Conservation (phyloP, 2,113 vertebrate species). For the Leptosomus discolor region DNA sequence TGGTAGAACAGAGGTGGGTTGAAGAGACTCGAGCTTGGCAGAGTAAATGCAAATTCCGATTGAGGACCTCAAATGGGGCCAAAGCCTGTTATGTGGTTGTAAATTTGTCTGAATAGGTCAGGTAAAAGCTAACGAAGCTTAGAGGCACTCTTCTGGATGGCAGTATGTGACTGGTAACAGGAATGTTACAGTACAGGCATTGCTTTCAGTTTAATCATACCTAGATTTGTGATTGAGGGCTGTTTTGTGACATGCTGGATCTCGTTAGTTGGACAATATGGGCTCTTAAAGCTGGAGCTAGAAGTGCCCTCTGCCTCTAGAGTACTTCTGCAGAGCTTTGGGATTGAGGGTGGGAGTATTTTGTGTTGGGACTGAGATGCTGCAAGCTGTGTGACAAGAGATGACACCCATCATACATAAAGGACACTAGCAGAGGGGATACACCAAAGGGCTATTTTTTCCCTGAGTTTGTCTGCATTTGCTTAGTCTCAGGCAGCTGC, state of each 20-base stretch:
- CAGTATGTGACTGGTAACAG: not conserved
- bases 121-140: not conserved
- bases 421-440: not conserved
- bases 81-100: not conserved
- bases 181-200: not conserved
- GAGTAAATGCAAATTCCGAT: not conserved
- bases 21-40: fast-evolving
- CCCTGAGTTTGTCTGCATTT: not conserved
- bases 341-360: not conserved
- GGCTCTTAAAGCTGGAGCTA: not conserved
- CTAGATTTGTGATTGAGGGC: not conserved
- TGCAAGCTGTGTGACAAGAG: not conserved
- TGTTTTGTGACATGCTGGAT: not conserved
- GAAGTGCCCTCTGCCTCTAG: not conserved
- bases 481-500: not conserved
- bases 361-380: not conserved
- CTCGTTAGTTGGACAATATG: not conserved
- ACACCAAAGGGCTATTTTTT: not conserved
- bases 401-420: not conserved
- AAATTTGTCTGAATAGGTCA: not conserved
- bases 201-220: not conserved
- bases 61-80: not conserved
- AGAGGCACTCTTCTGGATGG: not conserved
- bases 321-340: not conserved
- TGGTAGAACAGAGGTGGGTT: not conserved